Conservation (phyloP, 1,140 invertebrate species). For the Neuroterus valhalla region DNA sequence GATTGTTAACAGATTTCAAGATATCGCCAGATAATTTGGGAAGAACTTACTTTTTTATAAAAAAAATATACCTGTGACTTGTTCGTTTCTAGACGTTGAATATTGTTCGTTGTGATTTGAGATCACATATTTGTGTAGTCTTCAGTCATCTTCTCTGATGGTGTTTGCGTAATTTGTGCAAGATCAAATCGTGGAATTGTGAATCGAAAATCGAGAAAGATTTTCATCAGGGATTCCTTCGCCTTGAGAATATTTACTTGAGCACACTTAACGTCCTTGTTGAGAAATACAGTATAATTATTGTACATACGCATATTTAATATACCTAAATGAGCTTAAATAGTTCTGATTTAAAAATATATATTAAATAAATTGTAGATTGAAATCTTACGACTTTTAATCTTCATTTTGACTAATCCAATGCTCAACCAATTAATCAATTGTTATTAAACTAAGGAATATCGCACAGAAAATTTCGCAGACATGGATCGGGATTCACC, state of each 20-base stretch:
- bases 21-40: neutral
- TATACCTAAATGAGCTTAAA: conserved; percentile 12
- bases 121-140: conserved; percentile 23
- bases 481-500: no score
- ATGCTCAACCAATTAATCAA: no score
- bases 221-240: neutral
- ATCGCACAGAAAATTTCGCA: no score
- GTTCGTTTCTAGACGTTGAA: conserved; percentile 20
- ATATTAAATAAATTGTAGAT: conserved; percentile 24
- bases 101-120: conserved; percentile 22
- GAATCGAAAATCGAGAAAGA: neutral
- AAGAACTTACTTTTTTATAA: conserved; percentile 12
- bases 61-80: conserved; percentile 3
- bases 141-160: conserved; percentile 9
- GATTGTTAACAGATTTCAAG: conserved; percentile 12
- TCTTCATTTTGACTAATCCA: neutral
- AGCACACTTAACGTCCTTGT: conserved; percentile 25
- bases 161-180: conserved; percentile 17
- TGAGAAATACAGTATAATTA: conserved; percentile 24
- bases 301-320: conserved; percentile 23
- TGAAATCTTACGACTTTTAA: conserved; percentile 9
- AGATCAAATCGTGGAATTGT: neutral
- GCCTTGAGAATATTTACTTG: conserved; percentile 5
- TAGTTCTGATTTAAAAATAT: conserved; percentile 21
- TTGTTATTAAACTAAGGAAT: no score